phyloP scores from a whole-genome alignment of 2,797 vertebrate species.

The Eremophila alpestris region DNA sequence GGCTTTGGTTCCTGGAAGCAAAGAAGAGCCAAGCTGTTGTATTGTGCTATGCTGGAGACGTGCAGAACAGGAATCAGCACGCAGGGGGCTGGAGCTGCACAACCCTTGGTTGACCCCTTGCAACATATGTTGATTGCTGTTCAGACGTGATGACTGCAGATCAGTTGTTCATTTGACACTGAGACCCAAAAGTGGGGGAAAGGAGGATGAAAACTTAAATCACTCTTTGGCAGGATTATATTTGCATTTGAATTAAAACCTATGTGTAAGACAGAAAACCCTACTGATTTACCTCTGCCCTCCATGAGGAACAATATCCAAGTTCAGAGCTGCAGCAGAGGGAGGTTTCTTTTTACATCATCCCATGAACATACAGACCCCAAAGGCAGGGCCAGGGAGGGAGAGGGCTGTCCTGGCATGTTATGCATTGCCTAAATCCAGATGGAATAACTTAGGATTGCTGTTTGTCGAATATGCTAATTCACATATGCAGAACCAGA shows the following conservation, averaged over 20 bases:
- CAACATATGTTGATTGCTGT: not conserved
- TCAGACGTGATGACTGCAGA: not conserved
- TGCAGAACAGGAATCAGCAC: not conserved
- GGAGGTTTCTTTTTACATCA: constrained; percentile 40
- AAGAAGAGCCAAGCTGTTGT: not conserved
- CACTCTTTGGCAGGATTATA: not conserved
- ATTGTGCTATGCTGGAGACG: not conserved
- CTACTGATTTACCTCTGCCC: not conserved
- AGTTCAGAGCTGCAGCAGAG: not conserved
- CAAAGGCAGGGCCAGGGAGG: not conserved
- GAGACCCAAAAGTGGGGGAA: not conserved
- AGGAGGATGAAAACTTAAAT: not conserved
- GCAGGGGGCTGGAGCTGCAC: not conserved
- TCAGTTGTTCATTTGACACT: constrained; percentile 9
- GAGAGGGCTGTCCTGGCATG: not conserved
- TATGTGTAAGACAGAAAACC: not conserved
- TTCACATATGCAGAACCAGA: not conserved
- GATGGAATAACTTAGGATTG: constrained; percentile 40
- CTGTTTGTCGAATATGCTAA: not conserved
- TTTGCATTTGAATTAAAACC: constrained; percentile 2
- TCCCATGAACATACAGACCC: not conserved
- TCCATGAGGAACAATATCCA: not conserved
- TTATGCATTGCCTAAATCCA: constrained; percentile 7
- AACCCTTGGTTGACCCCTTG: constrained; percentile 37
- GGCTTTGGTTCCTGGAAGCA: not conserved